Evolutionary conservation across 2,888 invertebrate genomes (phyloP).

Genomic region (Slavum lentiscoides): DNA sequence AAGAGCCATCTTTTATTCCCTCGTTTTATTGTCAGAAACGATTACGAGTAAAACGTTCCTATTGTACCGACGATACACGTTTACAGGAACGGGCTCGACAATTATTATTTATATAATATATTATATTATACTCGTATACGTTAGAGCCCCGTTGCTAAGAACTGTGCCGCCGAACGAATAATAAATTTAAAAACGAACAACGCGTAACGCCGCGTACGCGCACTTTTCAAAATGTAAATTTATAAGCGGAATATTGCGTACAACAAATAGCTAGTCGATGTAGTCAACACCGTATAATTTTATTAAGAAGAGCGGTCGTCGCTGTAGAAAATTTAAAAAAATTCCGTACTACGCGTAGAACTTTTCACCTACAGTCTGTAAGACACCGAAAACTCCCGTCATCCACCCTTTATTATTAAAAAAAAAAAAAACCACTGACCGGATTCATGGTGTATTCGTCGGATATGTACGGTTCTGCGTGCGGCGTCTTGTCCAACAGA

Average conservation of each 20-base stretch:
- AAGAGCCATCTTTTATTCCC: neutral
- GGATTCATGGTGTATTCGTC: conserved; percentile 21
- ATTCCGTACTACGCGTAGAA: neutral
- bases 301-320: neutral
- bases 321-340: neutral
- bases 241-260: neutral
- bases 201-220: neutral
- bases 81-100: neutral
- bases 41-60: neutral
- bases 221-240: neutral
- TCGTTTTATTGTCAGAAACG: neutral
- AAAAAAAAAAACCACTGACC: neutral
- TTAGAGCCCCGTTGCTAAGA: neutral
- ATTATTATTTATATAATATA: neutral
- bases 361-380: neutral
- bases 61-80: neutral
- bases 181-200: neutral
- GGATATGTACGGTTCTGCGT: conserved; percentile 40
- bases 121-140: neutral
- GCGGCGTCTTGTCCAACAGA: conserved; percentile 23
- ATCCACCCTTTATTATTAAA: neutral
- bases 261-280: no score
- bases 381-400: neutral
- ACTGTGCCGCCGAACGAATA: neutral
- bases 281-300: neutral